Conservation (phyloP, 92 coral and sea anemone species). For the Blastomussa wellsi region DNA sequence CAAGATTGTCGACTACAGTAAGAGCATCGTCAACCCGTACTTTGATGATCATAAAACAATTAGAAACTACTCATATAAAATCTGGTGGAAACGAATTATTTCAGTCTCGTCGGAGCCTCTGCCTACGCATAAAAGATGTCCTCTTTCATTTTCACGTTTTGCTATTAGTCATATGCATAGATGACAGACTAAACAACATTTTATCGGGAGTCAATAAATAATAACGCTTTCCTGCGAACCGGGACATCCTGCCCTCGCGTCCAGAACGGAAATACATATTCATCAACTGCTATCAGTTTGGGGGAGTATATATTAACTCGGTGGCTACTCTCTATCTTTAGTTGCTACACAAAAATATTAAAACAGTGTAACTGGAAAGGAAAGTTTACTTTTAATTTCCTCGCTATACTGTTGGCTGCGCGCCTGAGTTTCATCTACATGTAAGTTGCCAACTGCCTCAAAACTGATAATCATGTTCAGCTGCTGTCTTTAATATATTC, state of each 20-base stretch:
- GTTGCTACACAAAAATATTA: neutral
- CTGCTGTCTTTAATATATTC: slow-evolving; percentile 31
- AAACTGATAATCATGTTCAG: slow-evolving; percentile 1
- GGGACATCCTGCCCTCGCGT: neutral
- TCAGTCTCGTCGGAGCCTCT: neutral
- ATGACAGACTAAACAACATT: neutral
- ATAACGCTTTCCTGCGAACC: neutral
- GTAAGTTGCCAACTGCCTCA: too few species aligned
- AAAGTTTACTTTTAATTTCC: neutral
- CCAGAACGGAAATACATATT: neutral
- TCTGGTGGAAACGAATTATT: neutral
- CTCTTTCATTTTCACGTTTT: neutral
- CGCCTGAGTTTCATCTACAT: neutral
- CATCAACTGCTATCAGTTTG: neutral
- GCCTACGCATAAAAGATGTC: neutral
- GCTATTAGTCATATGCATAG: neutral
- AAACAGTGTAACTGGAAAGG: neutral
- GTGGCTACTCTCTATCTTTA: neutral
- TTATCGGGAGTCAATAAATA: neutral
- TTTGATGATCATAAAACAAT: neutral
- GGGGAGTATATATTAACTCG: neutral
- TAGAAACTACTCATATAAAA: neutral
- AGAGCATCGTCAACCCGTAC: neutral
- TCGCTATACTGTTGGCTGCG: neutral
- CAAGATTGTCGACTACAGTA: too few species aligned